phyloP scores from a whole-genome alignment of 1,140 invertebrate genomes.

The Pogonomyrmex californicus region DNA sequence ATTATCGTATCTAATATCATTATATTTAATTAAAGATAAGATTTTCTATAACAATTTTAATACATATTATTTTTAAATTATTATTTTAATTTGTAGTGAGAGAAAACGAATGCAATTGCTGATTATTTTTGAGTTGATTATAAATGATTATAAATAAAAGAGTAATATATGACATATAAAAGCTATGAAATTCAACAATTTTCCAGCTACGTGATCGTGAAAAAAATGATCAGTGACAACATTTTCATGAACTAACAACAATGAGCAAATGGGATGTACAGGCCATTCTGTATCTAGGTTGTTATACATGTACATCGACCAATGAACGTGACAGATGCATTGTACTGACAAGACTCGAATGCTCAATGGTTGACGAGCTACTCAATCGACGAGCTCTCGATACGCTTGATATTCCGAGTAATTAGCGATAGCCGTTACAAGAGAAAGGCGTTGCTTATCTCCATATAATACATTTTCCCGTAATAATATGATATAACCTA shows the following conservation, averaged over 20 bases:
- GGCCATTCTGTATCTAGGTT: conserved; percentile 31
- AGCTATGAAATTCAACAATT: conserved; percentile 40
- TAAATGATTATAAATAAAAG: conserved; percentile 1
- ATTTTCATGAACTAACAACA: conserved; percentile 44
- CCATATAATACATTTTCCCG: conserved; percentile 14
- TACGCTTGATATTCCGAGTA: conserved; percentile 58
- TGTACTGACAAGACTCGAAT: conserved; percentile 60
- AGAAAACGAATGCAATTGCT: background rate
- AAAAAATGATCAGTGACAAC: conserved; percentile 36
- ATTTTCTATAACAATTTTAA: background rate
- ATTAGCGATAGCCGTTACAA: conserved; percentile 61
- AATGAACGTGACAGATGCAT: conserved; percentile 57
- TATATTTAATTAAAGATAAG: background rate
- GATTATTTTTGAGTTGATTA: background rate
- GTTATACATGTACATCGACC: conserved; percentile 52
- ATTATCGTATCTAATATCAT: background rate
- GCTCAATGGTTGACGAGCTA: conserved; percentile 56
- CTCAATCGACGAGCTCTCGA: conserved; percentile 54
- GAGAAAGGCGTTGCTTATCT: background rate
- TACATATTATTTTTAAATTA: background rate
- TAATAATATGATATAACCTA: conserved; percentile 52
- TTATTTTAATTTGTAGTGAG: background rate
- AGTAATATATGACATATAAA: background rate
- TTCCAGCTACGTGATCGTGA: conserved; percentile 8
- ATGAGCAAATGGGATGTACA: conserved; percentile 38